Evolutionary conservation across 2,797 vertebrate species (phyloP).

Genomic region (Myotis daubentonii): DNA sequence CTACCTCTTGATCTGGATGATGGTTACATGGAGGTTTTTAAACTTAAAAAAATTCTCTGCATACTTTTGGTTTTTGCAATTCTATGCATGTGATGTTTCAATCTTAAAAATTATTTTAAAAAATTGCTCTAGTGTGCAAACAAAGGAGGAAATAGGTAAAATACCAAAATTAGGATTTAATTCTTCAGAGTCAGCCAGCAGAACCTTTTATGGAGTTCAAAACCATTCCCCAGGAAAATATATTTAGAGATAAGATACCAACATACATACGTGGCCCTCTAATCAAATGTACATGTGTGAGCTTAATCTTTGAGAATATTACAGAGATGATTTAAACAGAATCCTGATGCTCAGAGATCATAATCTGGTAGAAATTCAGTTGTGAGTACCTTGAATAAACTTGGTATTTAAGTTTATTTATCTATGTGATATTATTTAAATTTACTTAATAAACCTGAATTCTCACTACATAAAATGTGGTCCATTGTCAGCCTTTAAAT

Average conservation of each 20-base stretch:
- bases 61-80: not conserved
- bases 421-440: not conserved
- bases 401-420: not conserved
- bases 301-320: not conserved
- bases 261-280: not conserved
- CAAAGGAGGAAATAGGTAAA: not conserved
- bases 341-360: not conserved
- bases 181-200: not conserved
- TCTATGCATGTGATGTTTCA: not conserved
- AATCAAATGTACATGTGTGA: not conserved
- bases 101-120: not conserved
- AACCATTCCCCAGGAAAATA: not conserved
- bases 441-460: constrained; percentile 32
- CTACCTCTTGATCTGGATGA: not conserved
- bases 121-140: not conserved
- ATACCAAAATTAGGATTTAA: constrained; percentile 7
- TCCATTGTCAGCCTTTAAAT: not conserved
- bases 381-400: not conserved
- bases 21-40: not conserved
- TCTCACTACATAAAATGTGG: not conserved
- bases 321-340: not conserved
- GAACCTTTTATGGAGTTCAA: not conserved
- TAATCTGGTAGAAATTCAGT: not conserved
- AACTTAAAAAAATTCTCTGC: not conserved
- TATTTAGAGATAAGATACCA: not conserved